Evolutionary conservation across 2,113 vertebrate species (phyloP), one percentile per base, ranked within the genome.

Genomic region (Pyxicephalus adspersus): DNA sequence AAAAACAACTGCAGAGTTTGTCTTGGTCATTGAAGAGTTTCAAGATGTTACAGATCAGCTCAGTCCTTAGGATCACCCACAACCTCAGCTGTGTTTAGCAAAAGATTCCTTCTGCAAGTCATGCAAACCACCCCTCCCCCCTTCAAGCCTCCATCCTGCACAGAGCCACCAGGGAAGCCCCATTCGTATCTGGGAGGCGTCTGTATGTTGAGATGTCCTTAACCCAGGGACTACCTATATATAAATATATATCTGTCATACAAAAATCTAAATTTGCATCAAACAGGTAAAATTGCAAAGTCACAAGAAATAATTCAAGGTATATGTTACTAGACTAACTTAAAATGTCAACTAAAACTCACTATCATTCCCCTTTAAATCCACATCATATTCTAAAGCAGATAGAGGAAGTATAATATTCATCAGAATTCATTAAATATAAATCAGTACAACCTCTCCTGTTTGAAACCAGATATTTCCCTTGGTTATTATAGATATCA

Each of bases 391-490:
- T 18, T 64, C 23, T 64, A 17, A 77, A 22, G 51, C 5, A 45
- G 25, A 51, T 16, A 34, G 9, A 77, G 38, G 34, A 31, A 31
- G 63, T 51, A 66, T 58, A 67, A 58, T 67, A 65, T 66, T 38
- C 26, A 55, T 54, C 51, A 20, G 68, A 54, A 73, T 64, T 64
- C 68, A 81, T 81, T 73, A 64, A 81, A 64, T 29, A 57, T 38
- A 72, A 72, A 72, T 72, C 25, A 34, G n/a, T 11, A 9, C 38
- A 31, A 50, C 58, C 19, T 34, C 68, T 29, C 18, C 20, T 55
- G 38, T 63, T 26, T 28, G 50, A 55, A 74, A 65, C 70, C 26
- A 55, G 61, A 82, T 75, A 82, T 82, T 82, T 75, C 71, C 80
- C 70, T 26, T 82, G 70, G 61, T 75, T 75, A 23, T 23, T 55